These are phyloP conservation scores for Sycophila texana DNA, from an alignment of 2,888 invertebrate species.

Conservation along the genomic window DNA sequence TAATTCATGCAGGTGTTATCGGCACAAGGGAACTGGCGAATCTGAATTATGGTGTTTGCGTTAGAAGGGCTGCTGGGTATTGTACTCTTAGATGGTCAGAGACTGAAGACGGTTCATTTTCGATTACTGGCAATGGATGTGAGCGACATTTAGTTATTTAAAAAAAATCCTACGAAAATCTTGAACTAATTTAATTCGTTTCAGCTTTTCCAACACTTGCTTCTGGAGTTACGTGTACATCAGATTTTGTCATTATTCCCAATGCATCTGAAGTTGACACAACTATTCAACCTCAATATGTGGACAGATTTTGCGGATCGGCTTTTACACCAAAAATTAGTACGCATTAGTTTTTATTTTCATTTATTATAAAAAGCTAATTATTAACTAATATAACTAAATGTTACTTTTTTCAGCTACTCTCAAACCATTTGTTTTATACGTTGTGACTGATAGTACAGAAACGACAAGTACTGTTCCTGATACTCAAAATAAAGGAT, in stretches of 20 bases:
- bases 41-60: slow-evolving; percentile 86
- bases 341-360: slow-evolving; percentile 71
- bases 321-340: slow-evolving; percentile 82
- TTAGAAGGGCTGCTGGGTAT: slow-evolving; percentile 84
- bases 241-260: slow-evolving; percentile 87
- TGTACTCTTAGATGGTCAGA: slow-evolving; percentile 84
- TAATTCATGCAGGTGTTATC: slow-evolving; percentile 57
- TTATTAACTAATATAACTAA: slow-evolving; percentile 16
- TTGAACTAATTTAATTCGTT: neutral
- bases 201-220: slow-evolving; percentile 14
- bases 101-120: slow-evolving; percentile 81
- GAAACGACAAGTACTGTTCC: slow-evolving; percentile 74
- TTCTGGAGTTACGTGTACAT: slow-evolving; percentile 77
- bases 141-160: too few relatives aligned
- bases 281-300: slow-evolving; percentile 66
- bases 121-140: slow-evolving; percentile 80
- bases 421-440: slow-evolving; percentile 85
- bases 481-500: slow-evolving; percentile 86
- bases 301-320: slow-evolving; percentile 87
- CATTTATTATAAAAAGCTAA: slow-evolving; percentile 57
- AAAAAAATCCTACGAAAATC: too few relatives aligned
- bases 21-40: slow-evolving; percentile 86
- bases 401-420: slow-evolving; percentile 76
- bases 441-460: slow-evolving; percentile 82
- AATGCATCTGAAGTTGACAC: slow-evolving; percentile 77